Percentiles rank a stretch among this genome's conserved stretches.
Conservation (phyloP, 2,797 vertebrate species). For the Rhinogobio ventralis region DNA sequence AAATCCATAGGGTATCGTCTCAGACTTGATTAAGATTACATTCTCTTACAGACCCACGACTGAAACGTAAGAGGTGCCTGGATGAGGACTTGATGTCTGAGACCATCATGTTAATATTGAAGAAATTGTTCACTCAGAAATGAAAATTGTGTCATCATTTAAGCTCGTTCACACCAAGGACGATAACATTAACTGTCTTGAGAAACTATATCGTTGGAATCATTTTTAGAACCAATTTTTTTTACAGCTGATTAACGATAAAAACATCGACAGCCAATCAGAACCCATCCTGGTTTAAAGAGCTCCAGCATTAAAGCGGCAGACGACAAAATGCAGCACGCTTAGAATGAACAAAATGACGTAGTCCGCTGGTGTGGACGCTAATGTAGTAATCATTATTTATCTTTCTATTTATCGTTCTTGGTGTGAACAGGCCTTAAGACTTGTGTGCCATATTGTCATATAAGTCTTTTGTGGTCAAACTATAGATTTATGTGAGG, state of each 20-base stretch:
- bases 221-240: not conserved
- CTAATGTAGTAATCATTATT: too few species aligned
- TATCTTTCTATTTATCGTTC: too few species aligned
- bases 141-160: not conserved
- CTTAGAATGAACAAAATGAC: too few species aligned
- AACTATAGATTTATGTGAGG: too few species aligned
- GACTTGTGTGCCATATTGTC: too few species aligned
- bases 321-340: not conserved
- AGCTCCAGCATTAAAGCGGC: not conserved
- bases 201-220: not conserved
- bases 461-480: too few species aligned
- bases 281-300: not conserved
- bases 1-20: not conserved
- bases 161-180: not conserved
- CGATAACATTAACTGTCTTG: not conserved
- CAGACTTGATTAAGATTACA: not conserved
- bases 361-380: too few species aligned
- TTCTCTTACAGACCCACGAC: not conserved
- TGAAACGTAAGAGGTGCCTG: not conserved
- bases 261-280: not conserved
- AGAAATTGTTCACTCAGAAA: not conserved
- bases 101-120: not conserved
- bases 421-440: too few species aligned
- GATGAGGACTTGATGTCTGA: not conserved
- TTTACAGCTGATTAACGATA: not conserved